Evolutionary conservation across 92 coral and sea anemone species (phyloP).

Genomic region (Bergia sp.): DNA sequence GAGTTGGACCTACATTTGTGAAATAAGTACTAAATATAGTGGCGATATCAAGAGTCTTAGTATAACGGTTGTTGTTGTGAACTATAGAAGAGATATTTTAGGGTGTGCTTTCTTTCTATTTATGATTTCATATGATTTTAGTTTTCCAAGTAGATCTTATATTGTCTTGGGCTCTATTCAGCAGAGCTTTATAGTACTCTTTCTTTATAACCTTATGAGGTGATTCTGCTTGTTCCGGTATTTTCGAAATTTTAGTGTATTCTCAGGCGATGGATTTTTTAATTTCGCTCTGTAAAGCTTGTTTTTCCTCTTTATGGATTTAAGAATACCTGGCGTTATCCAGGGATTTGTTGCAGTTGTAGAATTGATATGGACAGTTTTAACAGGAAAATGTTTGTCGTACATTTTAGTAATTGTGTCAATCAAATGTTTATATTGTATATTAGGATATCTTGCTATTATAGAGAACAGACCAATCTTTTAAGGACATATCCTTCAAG

Average conservation of each 20-base stretch:
- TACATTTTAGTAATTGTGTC: constrained; percentile 33
- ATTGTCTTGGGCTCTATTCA: too few relatives aligned
- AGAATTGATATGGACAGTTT: too few relatives aligned
- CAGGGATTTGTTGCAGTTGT: too few relatives aligned
- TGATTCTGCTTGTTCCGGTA: not conserved
- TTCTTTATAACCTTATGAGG: too few relatives aligned
- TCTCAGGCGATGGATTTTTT: too few relatives aligned
- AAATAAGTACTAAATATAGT: not conserved
- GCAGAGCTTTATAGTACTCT: too few relatives aligned
- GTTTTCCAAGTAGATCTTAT: not conserved
- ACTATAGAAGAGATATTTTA: too few relatives aligned
- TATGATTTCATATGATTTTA: not conserved
- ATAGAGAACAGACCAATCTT: constrained; percentile 37
- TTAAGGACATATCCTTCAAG: constrained; percentile 25
- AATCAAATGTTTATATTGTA: constrained; percentile 6
- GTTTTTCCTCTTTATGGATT: too few relatives aligned
- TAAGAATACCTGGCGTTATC: too few relatives aligned
- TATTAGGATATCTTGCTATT: constrained; percentile 23
- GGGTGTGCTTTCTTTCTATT: not conserved
- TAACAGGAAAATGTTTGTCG: not conserved
- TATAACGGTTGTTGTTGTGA: too few relatives aligned
- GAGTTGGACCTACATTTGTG: too few relatives aligned
- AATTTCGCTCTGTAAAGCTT: too few relatives aligned
- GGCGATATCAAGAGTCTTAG: not conserved
- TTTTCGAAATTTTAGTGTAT: not conserved